Evolutionary conservation across 2,113 vertebrate genomes (phyloP).

Genomic region (Chiloscyllium plagiosum): DNA sequence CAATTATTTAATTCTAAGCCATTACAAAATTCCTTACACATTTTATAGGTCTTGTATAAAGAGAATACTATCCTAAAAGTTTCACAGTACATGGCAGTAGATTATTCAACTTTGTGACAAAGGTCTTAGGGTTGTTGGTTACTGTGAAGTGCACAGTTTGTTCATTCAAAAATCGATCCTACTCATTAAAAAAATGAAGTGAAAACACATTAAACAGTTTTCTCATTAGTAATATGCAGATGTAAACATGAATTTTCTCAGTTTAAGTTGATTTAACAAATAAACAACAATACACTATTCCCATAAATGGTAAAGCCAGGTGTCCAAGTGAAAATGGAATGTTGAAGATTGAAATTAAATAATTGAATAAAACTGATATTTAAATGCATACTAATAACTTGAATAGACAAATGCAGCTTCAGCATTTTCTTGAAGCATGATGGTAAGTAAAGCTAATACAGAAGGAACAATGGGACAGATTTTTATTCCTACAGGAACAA

Average conservation of each 20-base stretch:
- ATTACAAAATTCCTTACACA: background rate
- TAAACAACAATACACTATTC: background rate
- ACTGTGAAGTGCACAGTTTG: background rate
- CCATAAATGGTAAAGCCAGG: background rate
- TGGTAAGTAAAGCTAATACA: too few relatives aligned
- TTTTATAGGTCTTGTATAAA: background rate
- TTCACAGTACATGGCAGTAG: background rate
- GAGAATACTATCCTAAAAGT: background rate
- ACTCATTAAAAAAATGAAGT: background rate
- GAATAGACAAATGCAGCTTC: too few relatives aligned
- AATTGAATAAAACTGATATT: too few relatives aligned
- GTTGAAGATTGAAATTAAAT: too few relatives aligned
- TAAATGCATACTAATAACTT: too few relatives aligned
- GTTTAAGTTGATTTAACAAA: background rate
- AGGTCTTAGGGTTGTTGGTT: background rate
- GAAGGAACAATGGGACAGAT: too few relatives aligned
- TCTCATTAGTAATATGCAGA: background rate
- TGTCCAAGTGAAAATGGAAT: background rate
- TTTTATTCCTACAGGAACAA: too few relatives aligned
- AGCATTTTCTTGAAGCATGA: too few relatives aligned
- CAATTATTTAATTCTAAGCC: background rate
- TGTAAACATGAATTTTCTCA: background rate
- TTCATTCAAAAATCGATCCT: background rate
- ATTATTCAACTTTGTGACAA: background rate
- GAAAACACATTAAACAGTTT: background rate